Evolutionary conservation across 64 coral and sea anemone genomes (phyloP).

Genomic region (Orbicella faveolata): DNA sequence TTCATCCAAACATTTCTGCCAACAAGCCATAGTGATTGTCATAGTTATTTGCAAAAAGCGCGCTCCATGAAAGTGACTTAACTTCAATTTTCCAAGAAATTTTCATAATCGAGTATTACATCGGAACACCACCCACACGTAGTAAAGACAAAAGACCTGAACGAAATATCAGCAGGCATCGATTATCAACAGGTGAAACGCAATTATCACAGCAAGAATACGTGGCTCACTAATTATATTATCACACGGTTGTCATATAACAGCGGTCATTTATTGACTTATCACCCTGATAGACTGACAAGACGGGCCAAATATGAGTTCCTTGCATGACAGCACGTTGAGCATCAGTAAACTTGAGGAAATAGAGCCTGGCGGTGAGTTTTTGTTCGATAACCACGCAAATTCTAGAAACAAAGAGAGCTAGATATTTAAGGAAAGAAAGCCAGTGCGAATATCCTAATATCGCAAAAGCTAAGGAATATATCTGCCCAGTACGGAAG

Average conservation of each 20-base stretch:
- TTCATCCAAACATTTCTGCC: no score
- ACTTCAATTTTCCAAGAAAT: no score
- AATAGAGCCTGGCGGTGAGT: background rate
- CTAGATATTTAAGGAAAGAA: background rate
- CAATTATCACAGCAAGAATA: background rate
- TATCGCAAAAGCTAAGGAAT: background rate
- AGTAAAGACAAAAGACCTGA: background rate
- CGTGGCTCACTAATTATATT: background rate
- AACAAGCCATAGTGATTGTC: no score
- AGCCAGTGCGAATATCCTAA: background rate
- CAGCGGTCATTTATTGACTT: background rate
- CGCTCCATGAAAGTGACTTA: no score
- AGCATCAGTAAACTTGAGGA: background rate
- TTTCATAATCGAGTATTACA: no score
- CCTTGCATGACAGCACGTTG: background rate
- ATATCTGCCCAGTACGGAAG: background rate
- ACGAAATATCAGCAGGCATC: background rate
- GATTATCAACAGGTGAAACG: slow-evolving; percentile 4
- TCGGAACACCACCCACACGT: background rate
- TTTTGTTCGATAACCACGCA: background rate
- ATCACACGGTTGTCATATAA: background rate
- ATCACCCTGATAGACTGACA: slow-evolving; percentile 6
- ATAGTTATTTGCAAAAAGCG: no score
- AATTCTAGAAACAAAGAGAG: background rate
- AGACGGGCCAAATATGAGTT: background rate